Percentiles rank a stretch among this genome's conserved stretches.
Conservation (phyloP, 2,113 vertebrate species). For the human (Homo sapiens) region GRCh38 chr20:12807001-12807500, state of each 20-base stretch:
- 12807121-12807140: constrained; percentile 20
- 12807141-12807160: neutral
- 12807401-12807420: too few relatives aligned
- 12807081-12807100: neutral
- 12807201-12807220: neutral
- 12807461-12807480: too few relatives aligned
- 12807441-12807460: too few relatives aligned
- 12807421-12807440: too few relatives aligned
- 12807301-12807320: neutral
- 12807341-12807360: too few relatives aligned
- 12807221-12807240: neutral
- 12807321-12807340: neutral
- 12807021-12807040: too few relatives aligned
- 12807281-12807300: neutral
- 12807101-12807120: constrained; percentile 55
- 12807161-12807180: constrained; percentile 31
- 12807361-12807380: too few relatives aligned
- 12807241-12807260: neutral
- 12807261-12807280: neutral
- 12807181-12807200: neutral
- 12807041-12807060: neutral
- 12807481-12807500: too few relatives aligned
- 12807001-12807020: too few relatives aligned
- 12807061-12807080: neutral
- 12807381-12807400: too few relatives aligned